phyloP scores from a whole-genome alignment of 2,797 vertebrate genomes.

The Rousettus madagascariensis region DNA sequence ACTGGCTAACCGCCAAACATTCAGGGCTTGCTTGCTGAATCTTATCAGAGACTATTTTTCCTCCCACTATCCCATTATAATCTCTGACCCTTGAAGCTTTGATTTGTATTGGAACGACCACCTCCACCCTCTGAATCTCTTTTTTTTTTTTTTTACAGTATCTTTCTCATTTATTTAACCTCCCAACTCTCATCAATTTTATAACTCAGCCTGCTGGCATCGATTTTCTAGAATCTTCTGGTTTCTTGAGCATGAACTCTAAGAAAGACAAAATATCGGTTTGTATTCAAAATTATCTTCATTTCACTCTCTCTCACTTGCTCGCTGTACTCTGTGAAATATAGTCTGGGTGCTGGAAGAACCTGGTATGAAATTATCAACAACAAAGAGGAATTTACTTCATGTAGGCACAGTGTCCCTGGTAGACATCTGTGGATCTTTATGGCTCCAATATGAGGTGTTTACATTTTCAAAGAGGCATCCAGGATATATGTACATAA shows the following conservation, averaged over 20 bases:
- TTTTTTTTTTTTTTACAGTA: background rate
- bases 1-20: constrained; percentile 65
- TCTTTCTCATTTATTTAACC: constrained; percentile 3
- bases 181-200: background rate
- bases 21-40: constrained; percentile 54
- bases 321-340: background rate
- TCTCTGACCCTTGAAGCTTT: constrained; percentile 56
- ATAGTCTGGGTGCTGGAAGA: background rate
- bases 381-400: background rate
- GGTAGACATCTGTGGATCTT: background rate
- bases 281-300: background rate
- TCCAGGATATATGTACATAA: background rate
- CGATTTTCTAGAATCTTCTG: constrained; percentile 30
- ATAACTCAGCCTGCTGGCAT: background rate
- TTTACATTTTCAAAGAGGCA: background rate
- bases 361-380: background rate
- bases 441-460: background rate
- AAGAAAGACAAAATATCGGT: background rate
- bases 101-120: background rate
- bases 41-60: constrained; percentile 78
- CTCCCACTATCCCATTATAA: constrained; percentile 31
- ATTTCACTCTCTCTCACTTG: background rate
- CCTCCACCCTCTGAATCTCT: background rate
- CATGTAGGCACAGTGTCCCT: background rate
- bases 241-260: background rate